Evolutionary conservation across 1,140 invertebrate species (phyloP).

Genomic region (Drosophila littoralis): DNA sequence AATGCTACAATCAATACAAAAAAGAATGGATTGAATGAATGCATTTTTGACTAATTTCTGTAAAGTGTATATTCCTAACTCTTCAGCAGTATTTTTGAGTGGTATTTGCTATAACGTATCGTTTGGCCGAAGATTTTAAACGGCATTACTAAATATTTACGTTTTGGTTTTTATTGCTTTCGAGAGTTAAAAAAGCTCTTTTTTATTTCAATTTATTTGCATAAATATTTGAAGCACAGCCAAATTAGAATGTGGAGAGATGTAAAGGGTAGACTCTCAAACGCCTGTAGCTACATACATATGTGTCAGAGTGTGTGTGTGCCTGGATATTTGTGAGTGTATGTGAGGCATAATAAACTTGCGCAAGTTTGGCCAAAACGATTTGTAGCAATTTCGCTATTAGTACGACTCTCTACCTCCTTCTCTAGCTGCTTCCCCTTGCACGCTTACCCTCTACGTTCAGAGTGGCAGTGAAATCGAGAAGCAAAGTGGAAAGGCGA

Average conservation of each 20-base stretch:
- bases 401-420: slow-evolving; percentile 48
- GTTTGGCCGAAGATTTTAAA: slow-evolving; percentile 22
- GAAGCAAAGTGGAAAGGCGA: slow-evolving; percentile 50
- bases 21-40: too few relatives aligned
- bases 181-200: slow-evolving; percentile 61
- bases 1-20: too few relatives aligned
- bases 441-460: background rate
- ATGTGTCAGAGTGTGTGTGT: background rate
- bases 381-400: slow-evolving; percentile 83
- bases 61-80: background rate
- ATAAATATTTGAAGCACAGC: slow-evolving; percentile 77
- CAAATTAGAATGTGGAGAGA: slow-evolving; percentile 79
- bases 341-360: slow-evolving; percentile 66
- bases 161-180: slow-evolving; percentile 75
- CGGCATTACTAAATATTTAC: slow-evolving; percentile 71
- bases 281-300: background rate
- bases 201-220: slow-evolving; percentile 82
- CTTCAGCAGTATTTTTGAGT: background rate
- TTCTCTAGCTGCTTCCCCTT: background rate
- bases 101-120: slow-evolving; percentile 24
- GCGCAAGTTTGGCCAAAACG: slow-evolving; percentile 79
- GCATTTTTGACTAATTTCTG: background rate
- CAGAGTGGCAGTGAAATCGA: slow-evolving; percentile 38
- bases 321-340: slow-evolving; percentile 24
- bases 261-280: slow-evolving; percentile 50